These are phyloP conservation scores for Lypha dubia DNA, from an alignment of 2,888 invertebrate genomes.

Conservation along the genomic window DNA sequence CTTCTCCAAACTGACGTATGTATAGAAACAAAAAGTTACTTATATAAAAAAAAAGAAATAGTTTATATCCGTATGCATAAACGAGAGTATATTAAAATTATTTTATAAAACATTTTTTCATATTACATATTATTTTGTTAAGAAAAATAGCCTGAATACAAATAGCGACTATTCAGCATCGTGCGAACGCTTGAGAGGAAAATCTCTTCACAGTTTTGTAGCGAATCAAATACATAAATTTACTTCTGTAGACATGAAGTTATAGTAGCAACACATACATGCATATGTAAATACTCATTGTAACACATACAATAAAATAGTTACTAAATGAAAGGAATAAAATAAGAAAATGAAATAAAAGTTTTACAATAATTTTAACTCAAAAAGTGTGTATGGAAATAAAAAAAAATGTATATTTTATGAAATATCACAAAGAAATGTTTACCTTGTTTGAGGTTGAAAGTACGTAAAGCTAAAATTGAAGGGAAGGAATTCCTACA, in stretches of 20 bases:
- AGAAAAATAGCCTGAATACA: conserved; percentile 54
- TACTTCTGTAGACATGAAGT: neutral
- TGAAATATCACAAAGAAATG: conserved; percentile 36
- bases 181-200: conserved; percentile 28
- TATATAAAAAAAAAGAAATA: neutral
- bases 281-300: neutral
- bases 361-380: conserved; percentile 68
- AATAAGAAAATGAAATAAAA: conserved; percentile 45
- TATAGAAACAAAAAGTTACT: neutral
- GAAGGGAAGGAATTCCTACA: too few species aligned
- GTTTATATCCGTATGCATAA: neutral
- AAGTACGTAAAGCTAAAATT: neutral
- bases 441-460: conserved; percentile 45
- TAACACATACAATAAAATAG: conserved; percentile 25
- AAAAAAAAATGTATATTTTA: conserved; percentile 34
- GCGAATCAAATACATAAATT: conserved; percentile 49
- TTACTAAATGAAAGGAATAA: conserved; percentile 43
- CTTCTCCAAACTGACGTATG: neutral
- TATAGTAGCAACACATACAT: neutral
- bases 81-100: conserved; percentile 27
- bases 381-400: conserved; percentile 56
- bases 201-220: conserved; percentile 60
- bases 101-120: conserved; percentile 33
- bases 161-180: conserved; percentile 8
- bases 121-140: conserved; percentile 27